These are phyloP conservation scores for Nipponacmea schrenckii DNA, from an alignment of 2,888 invertebrate species.

Conservation along the genomic window DNA sequence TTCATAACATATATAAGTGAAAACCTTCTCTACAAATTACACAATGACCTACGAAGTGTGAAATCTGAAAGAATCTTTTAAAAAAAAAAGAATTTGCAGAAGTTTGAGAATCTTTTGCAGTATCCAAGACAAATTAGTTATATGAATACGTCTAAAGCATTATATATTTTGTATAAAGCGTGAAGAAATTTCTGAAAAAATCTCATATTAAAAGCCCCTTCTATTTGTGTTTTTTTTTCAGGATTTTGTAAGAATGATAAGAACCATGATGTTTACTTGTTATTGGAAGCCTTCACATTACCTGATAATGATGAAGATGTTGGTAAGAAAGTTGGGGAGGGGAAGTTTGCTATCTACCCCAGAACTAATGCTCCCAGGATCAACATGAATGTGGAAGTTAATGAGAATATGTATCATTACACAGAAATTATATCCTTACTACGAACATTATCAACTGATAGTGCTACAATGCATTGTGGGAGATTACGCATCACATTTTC, in stretches of 20 bases:
- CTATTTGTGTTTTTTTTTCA: constrained; percentile 21
- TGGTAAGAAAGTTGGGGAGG: constrained; percentile 58
- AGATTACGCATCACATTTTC: constrained; percentile 52
- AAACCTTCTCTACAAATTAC: no score
- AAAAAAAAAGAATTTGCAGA: no score
- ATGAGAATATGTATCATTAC: constrained; percentile 57
- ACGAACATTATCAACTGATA: constrained; percentile 52
- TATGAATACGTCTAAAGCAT: no score
- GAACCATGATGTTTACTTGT: constrained; percentile 59
- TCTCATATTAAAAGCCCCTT: no score
- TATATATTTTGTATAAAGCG: no score
- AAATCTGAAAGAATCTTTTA: no score
- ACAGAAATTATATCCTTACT: constrained; percentile 55
- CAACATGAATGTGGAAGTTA: constrained; percentile 50
- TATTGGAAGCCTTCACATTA: constrained; percentile 56
- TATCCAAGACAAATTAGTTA: no score
- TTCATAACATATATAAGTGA: no score
- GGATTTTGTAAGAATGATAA: constrained; percentile 64
- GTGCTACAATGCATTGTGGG: constrained; percentile 63
- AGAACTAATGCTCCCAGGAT: constrained; percentile 57
- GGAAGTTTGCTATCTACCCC: constrained; percentile 63
- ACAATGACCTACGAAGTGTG: no score
- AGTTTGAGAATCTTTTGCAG: no score
- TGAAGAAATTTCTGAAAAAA: no score
- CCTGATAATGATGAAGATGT: constrained; percentile 35